These are phyloP conservation scores for Akabosia matsudoensis DNA, from an alignment of 1,140 invertebrate species.

Conservation along the genomic window DNA sequence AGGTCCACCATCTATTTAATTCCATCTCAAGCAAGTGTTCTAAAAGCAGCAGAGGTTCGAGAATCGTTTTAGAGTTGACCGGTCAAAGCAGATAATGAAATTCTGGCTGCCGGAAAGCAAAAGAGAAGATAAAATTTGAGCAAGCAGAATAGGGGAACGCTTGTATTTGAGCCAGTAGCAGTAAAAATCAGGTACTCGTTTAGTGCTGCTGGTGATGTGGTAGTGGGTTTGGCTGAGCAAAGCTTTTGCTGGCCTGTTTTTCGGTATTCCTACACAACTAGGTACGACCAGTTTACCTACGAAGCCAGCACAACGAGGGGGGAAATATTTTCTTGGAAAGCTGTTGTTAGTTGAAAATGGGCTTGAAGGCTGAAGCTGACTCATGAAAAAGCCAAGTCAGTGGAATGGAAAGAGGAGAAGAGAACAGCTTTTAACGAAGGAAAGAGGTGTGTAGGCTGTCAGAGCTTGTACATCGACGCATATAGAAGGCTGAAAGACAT, in stretches of 20 bases:
- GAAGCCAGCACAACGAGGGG: neutral
- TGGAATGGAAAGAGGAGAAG: constrained; percentile 18
- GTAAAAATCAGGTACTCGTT: neutral
- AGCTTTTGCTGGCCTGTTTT: neutral
- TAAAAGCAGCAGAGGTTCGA: no score
- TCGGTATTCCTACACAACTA: neutral
- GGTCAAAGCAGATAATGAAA: no score
- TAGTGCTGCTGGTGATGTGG: neutral
- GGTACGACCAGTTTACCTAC: neutral
- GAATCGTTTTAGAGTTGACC: neutral
- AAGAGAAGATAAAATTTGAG: neutral
- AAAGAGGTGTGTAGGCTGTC: neutral
- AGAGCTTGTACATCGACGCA: neutral
- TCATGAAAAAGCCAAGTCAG: constrained; percentile 23
- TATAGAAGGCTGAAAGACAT: neutral
- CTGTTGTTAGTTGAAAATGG: constrained; percentile 1
- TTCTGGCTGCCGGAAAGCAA: no score
- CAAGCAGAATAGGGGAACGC: neutral
- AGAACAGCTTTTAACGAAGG: neutral
- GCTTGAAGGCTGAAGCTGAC: constrained; percentile 22
- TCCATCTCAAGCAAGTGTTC: no score
- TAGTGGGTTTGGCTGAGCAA: neutral
- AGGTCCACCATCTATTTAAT: no score
- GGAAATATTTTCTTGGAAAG: constrained; percentile 20
- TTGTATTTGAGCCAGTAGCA: neutral